These are phyloP conservation scores for Zaprionus africanus DNA, from an alignment of 1,140 invertebrate genomes.

Conservation along the genomic window DNA sequence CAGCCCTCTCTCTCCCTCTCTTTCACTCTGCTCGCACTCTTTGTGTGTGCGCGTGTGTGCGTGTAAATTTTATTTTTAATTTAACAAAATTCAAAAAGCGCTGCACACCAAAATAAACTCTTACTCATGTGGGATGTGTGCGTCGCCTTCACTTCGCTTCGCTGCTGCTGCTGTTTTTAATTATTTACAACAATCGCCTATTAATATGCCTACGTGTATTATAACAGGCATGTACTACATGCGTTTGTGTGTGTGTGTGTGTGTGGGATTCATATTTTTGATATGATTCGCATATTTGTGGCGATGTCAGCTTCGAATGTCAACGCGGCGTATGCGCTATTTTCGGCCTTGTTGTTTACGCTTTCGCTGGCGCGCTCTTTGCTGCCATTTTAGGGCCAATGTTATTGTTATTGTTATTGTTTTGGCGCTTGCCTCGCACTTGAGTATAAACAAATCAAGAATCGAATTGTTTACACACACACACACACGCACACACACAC, in stretches of 20 bases:
- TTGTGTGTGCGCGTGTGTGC: conserved; percentile 14
- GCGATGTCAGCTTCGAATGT: conserved; percentile 46
- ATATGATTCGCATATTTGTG: conserved; percentile 41
- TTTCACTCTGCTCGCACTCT: neutral
- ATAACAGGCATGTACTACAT: conserved; percentile 18
- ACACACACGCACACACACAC: conserved; percentile 27
- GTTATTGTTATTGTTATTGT: conserved; percentile 57
- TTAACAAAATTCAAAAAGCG: conserved; percentile 72
- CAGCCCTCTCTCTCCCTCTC: conserved; percentile 8
- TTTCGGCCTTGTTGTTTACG: conserved; percentile 25
- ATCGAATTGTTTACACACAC: conserved; percentile 67
- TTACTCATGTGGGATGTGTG: conserved; percentile 69
- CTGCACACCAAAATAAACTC: conserved; percentile 73
- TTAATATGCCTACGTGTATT: conserved; percentile 36
- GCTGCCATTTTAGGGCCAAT: conserved; percentile 27
- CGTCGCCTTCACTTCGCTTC: conserved; percentile 53
- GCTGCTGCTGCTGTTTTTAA: conserved; percentile 49
- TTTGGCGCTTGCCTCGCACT: conserved; percentile 49
- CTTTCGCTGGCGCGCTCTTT: conserved; percentile 3
- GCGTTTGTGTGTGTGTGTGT: conserved; percentile 33
- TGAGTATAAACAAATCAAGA: conserved; percentile 73
- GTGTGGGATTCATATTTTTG: conserved; percentile 1
- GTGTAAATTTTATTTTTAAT: conserved; percentile 76
- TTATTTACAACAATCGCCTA: conserved; percentile 72
- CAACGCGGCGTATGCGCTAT: conserved; percentile 69